Base-by-base conservation (phyloP, 1,140 invertebrate species). In the Lasioglossum albipes region DNA sequence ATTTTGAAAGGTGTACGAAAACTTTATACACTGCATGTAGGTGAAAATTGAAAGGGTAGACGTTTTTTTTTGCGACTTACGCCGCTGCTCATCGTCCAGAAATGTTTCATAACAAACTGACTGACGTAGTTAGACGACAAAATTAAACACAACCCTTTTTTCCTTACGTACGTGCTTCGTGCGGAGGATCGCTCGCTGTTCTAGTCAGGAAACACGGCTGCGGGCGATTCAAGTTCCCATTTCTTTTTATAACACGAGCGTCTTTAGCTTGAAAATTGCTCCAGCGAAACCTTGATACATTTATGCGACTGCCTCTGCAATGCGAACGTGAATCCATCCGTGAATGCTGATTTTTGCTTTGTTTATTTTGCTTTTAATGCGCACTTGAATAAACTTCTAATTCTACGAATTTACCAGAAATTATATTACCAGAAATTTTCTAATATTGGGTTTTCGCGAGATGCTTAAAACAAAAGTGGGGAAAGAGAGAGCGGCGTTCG, bases 221-320 rank as follows among this genome's bases (percentile, higher is more conserved):
- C 22, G 12, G 75, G 75, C 75, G 65, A 59, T 76, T 66, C 49
- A 52, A 76, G 75, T 45, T 76, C 75, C 27, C 75, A 18, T 76
- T 69, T 76, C 52, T 66, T 69, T 76, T 76, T 76, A 61, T 76
- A 68, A 67, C 57, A 68, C 22, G n/a, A 66, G 75, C 68, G 65
- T 41, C 42, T 76, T 69, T 68, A 22, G 59, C 41, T 59, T n/a
- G n/a, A 27, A 72, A n/a, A 72, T n/a, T 20, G 7, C 27, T 61
- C 57, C 27, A 22, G 18, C 65, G 22, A 45, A 45, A 22, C 20
- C 52, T 62, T 18, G n/a, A 22, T 31, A n/a, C 42, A 20, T 69
- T 69, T 59, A 31, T 59, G 31, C 22, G 74, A 42, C 49, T 22
- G 49, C 45, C 20, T 10, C 22, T 9, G 42, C 42, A 4, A 7